phyloP scores from a whole-genome alignment of 2,113 vertebrate species.

The Canis aureus region DNA sequence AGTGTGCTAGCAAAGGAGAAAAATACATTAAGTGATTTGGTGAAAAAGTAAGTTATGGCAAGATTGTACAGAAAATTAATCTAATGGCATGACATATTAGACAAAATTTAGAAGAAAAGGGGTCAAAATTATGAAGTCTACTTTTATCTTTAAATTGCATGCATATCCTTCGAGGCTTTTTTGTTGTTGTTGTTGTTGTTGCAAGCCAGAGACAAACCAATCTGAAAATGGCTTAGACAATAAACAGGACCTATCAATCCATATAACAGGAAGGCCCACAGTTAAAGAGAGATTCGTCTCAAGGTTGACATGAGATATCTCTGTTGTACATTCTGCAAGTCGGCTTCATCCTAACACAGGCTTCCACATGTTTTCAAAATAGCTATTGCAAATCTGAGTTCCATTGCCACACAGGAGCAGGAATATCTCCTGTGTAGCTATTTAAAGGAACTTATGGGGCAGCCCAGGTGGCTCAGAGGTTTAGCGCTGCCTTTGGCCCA shows the following conservation, averaged over 20 bases:
- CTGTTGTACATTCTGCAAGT: background rate
- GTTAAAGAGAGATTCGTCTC: background rate
- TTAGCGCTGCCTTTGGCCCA: too few species aligned
- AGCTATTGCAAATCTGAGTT: background rate
- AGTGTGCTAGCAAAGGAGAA: background rate
- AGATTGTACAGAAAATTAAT: background rate
- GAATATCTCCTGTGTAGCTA: background rate
- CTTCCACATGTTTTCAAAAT: background rate
- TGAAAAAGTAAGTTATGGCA: background rate
- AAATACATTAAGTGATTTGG: background rate
- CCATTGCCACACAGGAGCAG: background rate
- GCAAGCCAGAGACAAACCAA: background rate
- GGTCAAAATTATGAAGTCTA: background rate
- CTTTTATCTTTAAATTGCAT: background rate
- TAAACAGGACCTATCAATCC: background rate
- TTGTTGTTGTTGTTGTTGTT: background rate
- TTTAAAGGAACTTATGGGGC: background rate
- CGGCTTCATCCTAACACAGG: background rate
- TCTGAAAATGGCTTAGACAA: background rate
- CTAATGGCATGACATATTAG: background rate
- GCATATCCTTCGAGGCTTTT: background rate
- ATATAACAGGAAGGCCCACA: background rate
- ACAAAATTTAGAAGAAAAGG: background rate
- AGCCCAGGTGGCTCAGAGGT: too few species aligned
- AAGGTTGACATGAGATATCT: background rate